Percentiles rank a stretch among this genome's conserved stretches.
phyloP scores from a whole-genome alignment of 2,797 vertebrate species.

The Apodemus agrarius region DNA sequence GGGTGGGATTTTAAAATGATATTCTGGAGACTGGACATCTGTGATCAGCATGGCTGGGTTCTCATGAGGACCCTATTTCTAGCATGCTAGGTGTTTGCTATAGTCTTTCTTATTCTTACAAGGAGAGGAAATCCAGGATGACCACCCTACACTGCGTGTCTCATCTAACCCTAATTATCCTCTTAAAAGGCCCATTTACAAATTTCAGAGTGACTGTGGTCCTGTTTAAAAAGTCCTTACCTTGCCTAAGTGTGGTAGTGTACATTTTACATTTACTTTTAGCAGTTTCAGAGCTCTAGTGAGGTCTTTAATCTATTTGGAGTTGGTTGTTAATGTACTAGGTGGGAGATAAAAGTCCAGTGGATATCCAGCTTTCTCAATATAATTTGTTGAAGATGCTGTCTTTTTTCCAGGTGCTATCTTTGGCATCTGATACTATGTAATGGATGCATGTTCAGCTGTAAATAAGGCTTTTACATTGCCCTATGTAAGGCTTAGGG shows the following conservation, averaged over 20 bases:
- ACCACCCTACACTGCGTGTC: accelerated
- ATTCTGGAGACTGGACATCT: background rate
- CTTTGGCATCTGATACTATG: background rate
- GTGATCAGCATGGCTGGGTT: background rate
- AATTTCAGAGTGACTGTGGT: too few species aligned
- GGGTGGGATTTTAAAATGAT: background rate
- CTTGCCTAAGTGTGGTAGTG: background rate
- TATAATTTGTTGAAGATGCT: background rate
- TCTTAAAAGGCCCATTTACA: background rate
- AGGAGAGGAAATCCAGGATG: background rate
- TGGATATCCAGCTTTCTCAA: background rate
- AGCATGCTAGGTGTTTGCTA: accelerated
- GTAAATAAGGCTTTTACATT: background rate
- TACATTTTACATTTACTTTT: background rate
- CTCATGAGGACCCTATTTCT: background rate
- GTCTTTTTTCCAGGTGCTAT: background rate
- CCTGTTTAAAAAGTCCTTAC: background rate
- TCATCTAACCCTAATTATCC: background rate
- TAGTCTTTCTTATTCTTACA: background rate
- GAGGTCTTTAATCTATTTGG: background rate
- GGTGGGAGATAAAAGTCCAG: background rate
- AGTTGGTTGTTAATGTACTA: background rate
- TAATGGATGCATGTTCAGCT: background rate
- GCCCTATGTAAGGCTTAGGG: background rate
- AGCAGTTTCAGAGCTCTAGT: background rate